Conservation (phyloP, 2,113 vertebrate species). For the Hippolais icterina region DNA sequence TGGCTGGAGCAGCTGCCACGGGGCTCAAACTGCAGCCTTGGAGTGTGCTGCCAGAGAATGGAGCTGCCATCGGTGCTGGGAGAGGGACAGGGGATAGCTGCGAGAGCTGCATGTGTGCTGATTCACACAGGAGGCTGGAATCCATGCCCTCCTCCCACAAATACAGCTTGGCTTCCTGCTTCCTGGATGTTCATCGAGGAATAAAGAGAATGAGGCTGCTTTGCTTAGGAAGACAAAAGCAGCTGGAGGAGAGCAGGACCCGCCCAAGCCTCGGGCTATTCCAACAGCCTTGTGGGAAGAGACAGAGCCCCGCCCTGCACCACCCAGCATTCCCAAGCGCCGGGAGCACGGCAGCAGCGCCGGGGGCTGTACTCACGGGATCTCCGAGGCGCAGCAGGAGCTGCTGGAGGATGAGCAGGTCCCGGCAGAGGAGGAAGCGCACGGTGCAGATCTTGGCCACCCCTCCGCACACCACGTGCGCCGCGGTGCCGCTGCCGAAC, state of each 20-base stretch:
- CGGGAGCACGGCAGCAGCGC: accelerated
- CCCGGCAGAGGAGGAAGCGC: slow-evolving; percentile 86
- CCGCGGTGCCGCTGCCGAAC: slow-evolving; percentile 79
- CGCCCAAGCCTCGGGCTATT: not conserved
- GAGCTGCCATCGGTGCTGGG: not conserved
- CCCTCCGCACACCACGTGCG: slow-evolving; percentile 78
- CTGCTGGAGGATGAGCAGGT: slow-evolving; percentile 90
- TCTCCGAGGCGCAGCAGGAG: slow-evolving; percentile 84
- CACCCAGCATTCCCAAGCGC: not conserved
- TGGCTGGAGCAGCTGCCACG: not conserved
- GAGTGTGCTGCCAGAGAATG: not conserved
- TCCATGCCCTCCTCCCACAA: not conserved
- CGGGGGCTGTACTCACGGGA: slow-evolving; percentile 74
- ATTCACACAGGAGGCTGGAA: not conserved
- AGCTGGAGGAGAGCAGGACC: not conserved
- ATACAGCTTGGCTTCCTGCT: not conserved
- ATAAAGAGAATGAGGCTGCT: not conserved
- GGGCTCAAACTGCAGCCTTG: not conserved
- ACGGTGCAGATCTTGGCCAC: slow-evolving; percentile 81
- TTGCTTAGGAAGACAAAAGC: not conserved
- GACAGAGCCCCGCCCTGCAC: not conserved
- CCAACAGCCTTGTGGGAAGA: not conserved
- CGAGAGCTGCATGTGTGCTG: not conserved
- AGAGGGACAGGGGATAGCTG: not conserved
- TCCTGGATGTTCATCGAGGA: not conserved